A percentile compares a stretch with the other conserved stretches of the same genome.
Evolutionary conservation across 2,888 invertebrate species (phyloP).

Genomic region (Cheilosia scutellata): DNA sequence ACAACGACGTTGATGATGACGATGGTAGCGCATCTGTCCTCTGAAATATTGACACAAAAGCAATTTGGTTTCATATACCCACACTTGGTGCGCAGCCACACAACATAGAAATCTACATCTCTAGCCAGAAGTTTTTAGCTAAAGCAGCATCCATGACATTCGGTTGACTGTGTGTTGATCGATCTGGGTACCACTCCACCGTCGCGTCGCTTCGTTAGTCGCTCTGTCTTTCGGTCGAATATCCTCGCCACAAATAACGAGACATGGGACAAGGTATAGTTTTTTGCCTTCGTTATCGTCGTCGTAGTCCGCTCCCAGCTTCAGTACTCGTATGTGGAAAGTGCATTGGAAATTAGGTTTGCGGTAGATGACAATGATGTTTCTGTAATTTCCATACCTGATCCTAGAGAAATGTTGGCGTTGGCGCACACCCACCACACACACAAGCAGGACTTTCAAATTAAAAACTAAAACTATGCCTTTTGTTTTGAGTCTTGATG

Average conservation of each 20-base stretch:
- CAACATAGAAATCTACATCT: slow-evolving; percentile 12
- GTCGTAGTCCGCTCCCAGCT: neutral
- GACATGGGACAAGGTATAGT: slow-evolving; percentile 34
- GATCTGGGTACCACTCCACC: slow-evolving; percentile 23
- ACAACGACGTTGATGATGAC: slow-evolving; percentile 17
- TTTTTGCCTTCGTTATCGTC: slow-evolving; percentile 21
- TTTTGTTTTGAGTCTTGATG: slow-evolving; percentile 30
- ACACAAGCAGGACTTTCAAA: slow-evolving; percentile 10
- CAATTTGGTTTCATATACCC: slow-evolving; percentile 46
- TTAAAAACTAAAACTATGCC: slow-evolving; percentile 39
- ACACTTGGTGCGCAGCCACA: slow-evolving; percentile 9
- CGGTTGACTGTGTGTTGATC: slow-evolving; percentile 55
- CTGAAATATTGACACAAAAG: slow-evolving; percentile 58
- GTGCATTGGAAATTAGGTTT: slow-evolving; percentile 70
- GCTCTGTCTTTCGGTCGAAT: slow-evolving; percentile 22
- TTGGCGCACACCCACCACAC: neutral
- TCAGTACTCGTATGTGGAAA: slow-evolving; percentile 32
- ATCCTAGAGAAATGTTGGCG: slow-evolving; percentile 20
- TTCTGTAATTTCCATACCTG: slow-evolving; percentile 59
- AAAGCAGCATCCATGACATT: slow-evolving; percentile 63
- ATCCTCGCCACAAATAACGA: slow-evolving; percentile 45
- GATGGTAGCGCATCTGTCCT: slow-evolving; percentile 32
- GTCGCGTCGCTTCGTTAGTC: neutral
- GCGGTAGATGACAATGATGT: slow-evolving; percentile 70
- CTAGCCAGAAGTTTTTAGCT: slow-evolving; percentile 37